Base-by-base conservation (phyloP, 2,797 vertebrate species). In the Gobio occitaniae region DNA sequence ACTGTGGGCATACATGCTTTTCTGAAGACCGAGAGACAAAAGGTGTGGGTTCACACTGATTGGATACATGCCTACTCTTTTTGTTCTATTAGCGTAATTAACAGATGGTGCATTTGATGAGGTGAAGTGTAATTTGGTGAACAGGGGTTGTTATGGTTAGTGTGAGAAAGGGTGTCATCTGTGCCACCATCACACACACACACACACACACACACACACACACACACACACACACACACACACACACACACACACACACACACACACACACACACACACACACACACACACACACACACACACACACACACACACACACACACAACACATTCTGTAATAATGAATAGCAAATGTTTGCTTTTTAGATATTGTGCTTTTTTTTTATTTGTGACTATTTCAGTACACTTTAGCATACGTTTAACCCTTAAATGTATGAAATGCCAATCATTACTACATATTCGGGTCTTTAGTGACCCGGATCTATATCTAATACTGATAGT, bases 91-190 rank as follows among this genome's bases (percentile, higher is more conserved):
- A 94, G 93, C 92, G 93, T 94, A 94, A 95, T 95, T 94, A 95
- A 94, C 94, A 95, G 94, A 95, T 95, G 94, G 94, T 93, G 92
- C 92, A 88, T 94, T 93, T 95, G 92, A 95, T 95, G 94, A 94
- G 92, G 91, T 94, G 94, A 94, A 91, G 93, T 91, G 92, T 89
- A 85, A 93, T 93, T 94, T 92, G 93, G 93, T 92, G 94, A 92
- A 91, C 91, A 89, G 87, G 89, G 90, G 92, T 91, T 94, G 92
- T 94, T 94, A 93, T 92, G 92, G 78, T 91, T 92, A 66, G 91
- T 92, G 93, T 93, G 92, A 92, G 56, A 92, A 91, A 89, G 41
- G 48, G 50, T 54, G 41, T 61, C 19, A 78, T 50, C 25, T 5
- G 9, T 48, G 54, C 29, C 52, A 59, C 10, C 54, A 32, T 65